Conservation (phyloP, 2,888 invertebrate species). For the Dolomedes plantarius region DNA sequence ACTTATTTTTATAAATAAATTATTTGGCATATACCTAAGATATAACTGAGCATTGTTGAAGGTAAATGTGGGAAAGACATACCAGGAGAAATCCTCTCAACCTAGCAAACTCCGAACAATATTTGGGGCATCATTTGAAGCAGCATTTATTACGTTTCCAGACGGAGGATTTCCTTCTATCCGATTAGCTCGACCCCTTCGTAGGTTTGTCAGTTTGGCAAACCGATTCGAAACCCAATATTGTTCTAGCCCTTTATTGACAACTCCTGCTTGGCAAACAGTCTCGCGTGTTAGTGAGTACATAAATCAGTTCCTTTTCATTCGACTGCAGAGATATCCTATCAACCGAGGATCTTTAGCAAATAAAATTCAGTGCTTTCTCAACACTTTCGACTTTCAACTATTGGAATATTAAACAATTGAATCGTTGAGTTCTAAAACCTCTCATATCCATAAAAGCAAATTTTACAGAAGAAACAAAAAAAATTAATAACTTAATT, state of each 20-base stretch:
- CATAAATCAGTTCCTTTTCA: constrained; percentile 23
- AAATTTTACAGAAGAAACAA: too few species aligned
- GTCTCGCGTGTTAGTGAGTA: constrained; percentile 25
- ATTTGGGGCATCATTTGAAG: not conserved
- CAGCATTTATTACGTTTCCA: not conserved
- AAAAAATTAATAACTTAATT: too few species aligned
- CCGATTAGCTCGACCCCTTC: constrained; percentile 12
- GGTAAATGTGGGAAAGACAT: too few species aligned
- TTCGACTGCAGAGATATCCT: not conserved
- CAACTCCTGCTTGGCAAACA: constrained; percentile 38
- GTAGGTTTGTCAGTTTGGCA: constrained; percentile 20
- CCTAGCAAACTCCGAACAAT: not conserved
- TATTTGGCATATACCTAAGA: too few species aligned
- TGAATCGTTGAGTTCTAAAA: too few species aligned
- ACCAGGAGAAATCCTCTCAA: too few species aligned
- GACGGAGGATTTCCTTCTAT: not conserved
- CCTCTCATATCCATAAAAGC: too few species aligned
- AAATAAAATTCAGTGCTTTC: constrained; percentile 20
- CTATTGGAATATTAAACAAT: too few species aligned
- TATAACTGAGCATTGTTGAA: too few species aligned
- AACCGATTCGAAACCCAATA: constrained; percentile 48
- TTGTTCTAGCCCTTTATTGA: constrained; percentile 38
- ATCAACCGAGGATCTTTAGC: constrained; percentile 2
- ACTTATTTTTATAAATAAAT: too few species aligned
- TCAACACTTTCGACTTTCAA: too few species aligned